Conservation (phyloP, 2,113 vertebrate genomes). For the Phasianus colchicus region DNA sequence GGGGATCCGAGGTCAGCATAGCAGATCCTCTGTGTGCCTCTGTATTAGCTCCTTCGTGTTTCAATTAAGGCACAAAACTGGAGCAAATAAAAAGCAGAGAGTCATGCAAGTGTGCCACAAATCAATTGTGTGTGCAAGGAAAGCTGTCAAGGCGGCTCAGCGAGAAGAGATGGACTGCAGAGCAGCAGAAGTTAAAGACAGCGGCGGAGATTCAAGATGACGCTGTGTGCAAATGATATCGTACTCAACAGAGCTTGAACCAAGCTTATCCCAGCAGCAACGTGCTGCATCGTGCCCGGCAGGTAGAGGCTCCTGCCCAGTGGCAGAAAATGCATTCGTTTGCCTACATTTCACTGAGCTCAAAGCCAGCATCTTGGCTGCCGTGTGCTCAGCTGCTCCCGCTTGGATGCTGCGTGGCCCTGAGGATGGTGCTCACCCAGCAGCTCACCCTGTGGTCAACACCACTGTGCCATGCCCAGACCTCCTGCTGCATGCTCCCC, state of each 20-base stretch:
- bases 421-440: neutral
- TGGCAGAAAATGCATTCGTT: neutral
- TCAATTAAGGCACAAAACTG: neutral
- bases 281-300: neutral
- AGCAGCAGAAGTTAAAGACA: neutral
- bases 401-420: neutral
- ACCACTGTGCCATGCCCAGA: neutral
- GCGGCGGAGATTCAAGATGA: neutral
- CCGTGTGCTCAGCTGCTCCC: neutral
- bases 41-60: neutral
- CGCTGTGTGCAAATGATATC: neutral
- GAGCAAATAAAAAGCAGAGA: neutral
- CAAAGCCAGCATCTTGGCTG: neutral
- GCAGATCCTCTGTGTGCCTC: neutral
- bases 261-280: neutral
- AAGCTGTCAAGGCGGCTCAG: neutral
- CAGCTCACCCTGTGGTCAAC: neutral
- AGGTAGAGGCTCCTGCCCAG: neutral
- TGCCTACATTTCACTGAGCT: neutral
- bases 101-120: neutral
- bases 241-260: neutral
- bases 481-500: neutral
- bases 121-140: neutral
- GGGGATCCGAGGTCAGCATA: neutral
- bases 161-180: neutral